phyloP scores from a whole-genome alignment of 53 echinoderm and acorn worm genomes.

The Echinarachnius parma region DNA sequence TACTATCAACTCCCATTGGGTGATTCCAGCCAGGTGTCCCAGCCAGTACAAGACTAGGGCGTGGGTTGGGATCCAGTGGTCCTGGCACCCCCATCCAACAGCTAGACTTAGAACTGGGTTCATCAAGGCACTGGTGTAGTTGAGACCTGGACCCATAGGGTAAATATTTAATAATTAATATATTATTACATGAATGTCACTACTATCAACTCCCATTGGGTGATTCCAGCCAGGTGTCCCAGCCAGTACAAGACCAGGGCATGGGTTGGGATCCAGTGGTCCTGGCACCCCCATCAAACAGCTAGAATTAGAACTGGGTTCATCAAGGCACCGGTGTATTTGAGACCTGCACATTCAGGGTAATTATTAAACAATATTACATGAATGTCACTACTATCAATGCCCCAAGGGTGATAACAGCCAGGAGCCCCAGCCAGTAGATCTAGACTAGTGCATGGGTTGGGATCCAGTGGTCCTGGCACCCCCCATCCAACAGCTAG shows the following conservation, averaged over 20 bases:
- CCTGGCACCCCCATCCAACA: slow-evolving; percentile 78
- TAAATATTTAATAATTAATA: too few relatives aligned
- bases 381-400: slow-evolving; percentile 51
- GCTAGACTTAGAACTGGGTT: slow-evolving; percentile 91
- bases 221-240: slow-evolving; percentile 70
- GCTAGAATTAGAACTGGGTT: slow-evolving; percentile 91
- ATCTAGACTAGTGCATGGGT: slow-evolving; percentile 82
- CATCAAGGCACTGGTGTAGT: slow-evolving; percentile 90
- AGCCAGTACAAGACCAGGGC: slow-evolving; percentile 83
- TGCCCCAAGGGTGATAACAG: slow-evolving; percentile 61
- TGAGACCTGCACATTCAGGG: too few relatives aligned
- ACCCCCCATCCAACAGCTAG: slow-evolving; percentile 84
- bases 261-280: slow-evolving; percentile 67
- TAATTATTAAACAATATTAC: too few relatives aligned
- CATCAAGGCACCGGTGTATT: slow-evolving; percentile 94
- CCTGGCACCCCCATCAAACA: slow-evolving; percentile 78
- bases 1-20: slow-evolving; percentile 55
- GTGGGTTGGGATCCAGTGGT: slow-evolving; percentile 67
- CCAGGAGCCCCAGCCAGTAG: slow-evolving; percentile 82
- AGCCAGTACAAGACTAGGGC: slow-evolving; percentile 83
- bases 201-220: slow-evolving; percentile 55
- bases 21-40: slow-evolving; percentile 70
- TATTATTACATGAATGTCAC: slow-evolving; percentile 51
- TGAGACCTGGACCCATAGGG: slow-evolving; percentile 74
- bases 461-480: slow-evolving; percentile 58